Evolutionary conservation across 2,888 invertebrate genomes (phyloP), one percentile per base, ranked within the genome.

Genomic region (Dicranocentrus wangi): DNA sequence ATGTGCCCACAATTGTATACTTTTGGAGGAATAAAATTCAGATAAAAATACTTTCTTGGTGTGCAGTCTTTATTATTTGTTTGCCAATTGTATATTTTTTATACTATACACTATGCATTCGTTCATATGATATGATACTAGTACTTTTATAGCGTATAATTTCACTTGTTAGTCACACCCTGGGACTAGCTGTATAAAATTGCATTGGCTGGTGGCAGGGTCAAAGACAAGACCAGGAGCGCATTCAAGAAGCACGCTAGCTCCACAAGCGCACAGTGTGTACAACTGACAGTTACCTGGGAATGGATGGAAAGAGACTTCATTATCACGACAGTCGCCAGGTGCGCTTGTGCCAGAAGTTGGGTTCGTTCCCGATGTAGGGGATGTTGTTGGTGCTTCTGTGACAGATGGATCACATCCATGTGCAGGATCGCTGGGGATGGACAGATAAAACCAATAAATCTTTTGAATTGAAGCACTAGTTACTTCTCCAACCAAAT

Each of bases 151-250:
- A n/a, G n/a, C n/a, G n/a, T n/a, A n/a, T n/a, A n/a, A n/a, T n/a
- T n/a, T n/a, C n/a, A n/a, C n/a, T n/a, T n/a, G n/a, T n/a, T 42
- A 28, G 13, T 71, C 60, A 60, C 71, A 71, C 0, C 61, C 71
- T 17, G 71, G 71, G 2, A 85, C 85, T 0, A 85, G 60, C 53
- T 84, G 85, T 19, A 81, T 81, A 51, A 85, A 85, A 66, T 85
- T 85, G 58, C 85, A 85, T 42, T 53, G 77, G 65, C 68, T 77
- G 13, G 83, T 82, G 10, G 60, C 27, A 0, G 81, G 79, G 63
- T 85, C 85, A 65, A 84, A 85, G 25, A 77, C 66, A 3, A 85
- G 69, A 7, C 85, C 85, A 0, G 76, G 77, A 53, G 85, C 85
- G 63, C 85, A 85, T 43, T 85, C 83, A 3, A 81, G 63, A 0